These are phyloP conservation scores for Mus minutoides DNA, from an alignment of 2,797 vertebrate species.

Conservation along the genomic window DNA sequence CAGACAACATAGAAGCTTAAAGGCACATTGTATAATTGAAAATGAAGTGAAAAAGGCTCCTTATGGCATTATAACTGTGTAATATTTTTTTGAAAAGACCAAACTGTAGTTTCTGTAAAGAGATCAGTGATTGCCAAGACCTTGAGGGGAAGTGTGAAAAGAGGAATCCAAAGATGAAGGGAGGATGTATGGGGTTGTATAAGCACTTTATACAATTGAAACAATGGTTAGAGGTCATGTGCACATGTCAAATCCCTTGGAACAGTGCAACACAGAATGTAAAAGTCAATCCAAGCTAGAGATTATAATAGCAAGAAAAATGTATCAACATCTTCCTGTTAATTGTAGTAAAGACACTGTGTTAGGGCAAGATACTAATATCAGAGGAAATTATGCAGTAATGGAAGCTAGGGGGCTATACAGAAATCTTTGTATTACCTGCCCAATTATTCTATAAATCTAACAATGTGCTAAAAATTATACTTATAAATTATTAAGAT, in stretches of 20 bases:
- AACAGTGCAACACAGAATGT: not conserved
- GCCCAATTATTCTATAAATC: not conserved
- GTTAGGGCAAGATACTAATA: not conserved
- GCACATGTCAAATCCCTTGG: not conserved
- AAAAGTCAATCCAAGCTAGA: not conserved
- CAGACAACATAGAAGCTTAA: not conserved
- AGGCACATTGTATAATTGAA: not conserved
- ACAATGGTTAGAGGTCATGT: not conserved
- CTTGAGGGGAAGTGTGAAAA: not conserved
- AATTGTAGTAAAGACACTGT: not conserved
- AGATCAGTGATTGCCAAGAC: not conserved
- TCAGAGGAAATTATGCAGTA: not conserved
- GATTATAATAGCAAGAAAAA: not conserved
- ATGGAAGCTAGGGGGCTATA: not conserved
- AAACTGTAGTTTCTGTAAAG: not conserved
- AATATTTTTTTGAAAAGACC: not conserved
- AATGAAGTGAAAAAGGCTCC: not conserved
- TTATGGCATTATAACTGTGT: not conserved
- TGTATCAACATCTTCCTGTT: not conserved
- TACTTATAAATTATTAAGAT: conserved; percentile 50
- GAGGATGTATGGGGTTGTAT: not conserved
- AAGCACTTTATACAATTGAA: not conserved
- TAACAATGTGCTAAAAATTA: not conserved
- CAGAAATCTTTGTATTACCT: not conserved
- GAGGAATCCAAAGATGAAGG: not conserved